A percentile compares a stretch with the other conserved stretches of the same genome.
phyloP scores from a whole-genome alignment of 2,888 invertebrate genomes.

The Venustoraphidia nigricollis region DNA sequence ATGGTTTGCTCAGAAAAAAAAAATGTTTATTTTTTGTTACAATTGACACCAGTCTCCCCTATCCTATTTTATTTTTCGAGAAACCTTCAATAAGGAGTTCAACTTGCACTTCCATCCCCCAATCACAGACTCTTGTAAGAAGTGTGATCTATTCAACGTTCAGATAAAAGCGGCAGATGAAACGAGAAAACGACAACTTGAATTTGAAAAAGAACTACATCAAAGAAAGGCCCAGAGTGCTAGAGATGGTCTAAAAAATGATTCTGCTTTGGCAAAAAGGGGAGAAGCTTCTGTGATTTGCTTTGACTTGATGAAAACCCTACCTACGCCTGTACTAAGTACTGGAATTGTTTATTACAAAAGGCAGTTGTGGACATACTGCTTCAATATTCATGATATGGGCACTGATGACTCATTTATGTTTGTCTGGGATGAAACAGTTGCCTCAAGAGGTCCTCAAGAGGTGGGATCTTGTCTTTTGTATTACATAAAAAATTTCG shows the following conservation, averaged over 20 bases:
- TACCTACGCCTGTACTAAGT: conserved; percentile 4
- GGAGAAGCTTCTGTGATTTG: conserved; percentile 9
- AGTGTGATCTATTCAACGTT: conserved; percentile 12
- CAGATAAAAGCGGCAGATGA: conserved; percentile 9
- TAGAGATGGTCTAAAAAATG: conserved; percentile 10
- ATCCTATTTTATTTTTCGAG: no score
- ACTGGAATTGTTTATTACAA: conserved; percentile 3
- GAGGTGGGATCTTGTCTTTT: conserved; percentile 7
- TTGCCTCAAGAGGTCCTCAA: conserved; percentile 6
- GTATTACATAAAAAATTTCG: background rate
- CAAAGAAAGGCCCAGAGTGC: conserved; percentile 11
- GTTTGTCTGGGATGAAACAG: conserved; percentile 5
- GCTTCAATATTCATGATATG: conserved; percentile 10
- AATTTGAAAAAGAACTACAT: conserved; percentile 10
- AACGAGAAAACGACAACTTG: conserved; percentile 3
- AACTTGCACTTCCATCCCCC: conserved; percentile 12
- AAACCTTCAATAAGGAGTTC: no score
- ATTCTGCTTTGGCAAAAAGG: no score
- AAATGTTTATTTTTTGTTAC: no score
- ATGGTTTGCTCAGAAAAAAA: no score
- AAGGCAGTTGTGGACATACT: conserved; percentile 9
- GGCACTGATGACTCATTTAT: background rate
- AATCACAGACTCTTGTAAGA: conserved; percentile 11
- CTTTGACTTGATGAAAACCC: conserved; percentile 14
- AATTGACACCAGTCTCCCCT: no score